Evolutionary conservation across 2,888 invertebrate species (phyloP), one percentile per base, ranked within the genome.

Genomic region (Cataglyphis rosenhaueri): DNA sequence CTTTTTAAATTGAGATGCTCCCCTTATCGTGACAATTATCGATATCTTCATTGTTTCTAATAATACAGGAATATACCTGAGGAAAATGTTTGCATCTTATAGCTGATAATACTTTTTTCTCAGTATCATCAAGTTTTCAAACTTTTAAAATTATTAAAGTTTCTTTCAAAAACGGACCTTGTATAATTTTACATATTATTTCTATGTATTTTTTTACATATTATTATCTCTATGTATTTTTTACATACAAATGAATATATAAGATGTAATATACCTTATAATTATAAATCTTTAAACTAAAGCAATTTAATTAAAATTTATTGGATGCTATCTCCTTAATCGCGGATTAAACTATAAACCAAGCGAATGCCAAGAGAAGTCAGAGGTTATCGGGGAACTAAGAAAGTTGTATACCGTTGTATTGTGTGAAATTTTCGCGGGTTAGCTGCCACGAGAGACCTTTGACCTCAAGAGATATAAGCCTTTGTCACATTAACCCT

Each of bases 401-500:
- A 74, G 74, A 21, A 62, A 74, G 15, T 64, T 48, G 29, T 48
- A 1, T 48, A 21, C 15, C 71, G 18, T 21, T 32, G 38, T n/a
- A 41, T 48, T 74, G 64, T 35, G 32, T 48, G 21, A 18, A 48
- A 74, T 74, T 74, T 74, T 74, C 73, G 32, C 21, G n/a, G 21
- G 18, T 48, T 62, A 35, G 21, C 6, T 12, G 15, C 35, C 21
- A 64, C 9, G 18, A 15, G 21, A 74, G 10, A 59, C 41, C 32
- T 74, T 64, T 89, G 83, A 66, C 85, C 75, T 15, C 41, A 44
- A 74, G 82, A 83, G 84, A 86, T 86, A 85, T 85, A 71, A 86
- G 32, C 84, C 89, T 90, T 91, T 91, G 91, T 90, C 83, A 82
- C 83, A 84, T 91, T 88, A 91, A 91, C 90, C 91, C 91, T 90